These are phyloP conservation scores for Zaprionus lachaisei DNA, from an alignment of 1,140 invertebrate species.

Conservation along the genomic window DNA sequence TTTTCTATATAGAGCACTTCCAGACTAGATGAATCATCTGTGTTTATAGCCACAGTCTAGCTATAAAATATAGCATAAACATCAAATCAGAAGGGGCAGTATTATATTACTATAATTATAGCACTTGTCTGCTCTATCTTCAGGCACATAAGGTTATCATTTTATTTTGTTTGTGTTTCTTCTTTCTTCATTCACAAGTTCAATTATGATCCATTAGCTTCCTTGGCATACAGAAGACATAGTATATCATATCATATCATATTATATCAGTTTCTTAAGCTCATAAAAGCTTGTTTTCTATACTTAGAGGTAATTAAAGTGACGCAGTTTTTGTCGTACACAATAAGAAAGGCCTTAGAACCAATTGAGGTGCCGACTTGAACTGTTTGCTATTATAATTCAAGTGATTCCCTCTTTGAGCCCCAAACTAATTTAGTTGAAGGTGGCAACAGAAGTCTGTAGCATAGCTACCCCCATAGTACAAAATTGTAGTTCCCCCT, in stretches of 20 bases:
- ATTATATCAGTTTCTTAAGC: not conserved
- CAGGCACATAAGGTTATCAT: not conserved
- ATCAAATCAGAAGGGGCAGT: not conserved
- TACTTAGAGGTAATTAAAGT: not conserved
- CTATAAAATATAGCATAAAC: not conserved
- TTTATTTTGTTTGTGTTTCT: not conserved
- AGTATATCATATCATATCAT: not conserved
- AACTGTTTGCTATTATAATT: not conserved
- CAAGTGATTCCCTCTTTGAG: not conserved
- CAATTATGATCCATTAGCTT: not conserved
- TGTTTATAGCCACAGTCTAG: not conserved
- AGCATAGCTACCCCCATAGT: too few species aligned
- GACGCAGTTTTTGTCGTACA: not conserved
- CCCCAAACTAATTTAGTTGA: not conserved
- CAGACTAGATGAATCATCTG: constrained; percentile 19
- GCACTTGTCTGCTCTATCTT: not conserved
- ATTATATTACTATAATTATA: not conserved
- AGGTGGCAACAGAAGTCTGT: not conserved
- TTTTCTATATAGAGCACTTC: constrained; percentile 17
- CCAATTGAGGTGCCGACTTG: not conserved
- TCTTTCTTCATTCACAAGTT: not conserved
- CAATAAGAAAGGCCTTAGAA: not conserved
- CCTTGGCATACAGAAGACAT: not conserved
- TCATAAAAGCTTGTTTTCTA: not conserved
- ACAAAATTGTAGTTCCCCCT: constrained; percentile 11